phyloP scores from a whole-genome alignment of 2,888 invertebrate species.

The Opisthograptis luteolata region DNA sequence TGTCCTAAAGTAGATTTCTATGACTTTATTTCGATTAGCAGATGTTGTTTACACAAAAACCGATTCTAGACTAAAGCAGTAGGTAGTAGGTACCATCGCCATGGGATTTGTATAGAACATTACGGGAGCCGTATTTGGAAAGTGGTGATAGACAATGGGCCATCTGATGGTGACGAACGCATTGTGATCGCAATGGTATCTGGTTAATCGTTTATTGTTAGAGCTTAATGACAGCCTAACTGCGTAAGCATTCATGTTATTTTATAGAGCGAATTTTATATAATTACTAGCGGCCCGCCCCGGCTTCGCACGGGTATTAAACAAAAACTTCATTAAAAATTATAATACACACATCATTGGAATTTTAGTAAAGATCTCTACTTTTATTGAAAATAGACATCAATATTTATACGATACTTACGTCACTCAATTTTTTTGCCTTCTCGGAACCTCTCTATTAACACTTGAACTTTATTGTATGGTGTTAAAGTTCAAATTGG shows the following conservation, averaged over 20 bases:
- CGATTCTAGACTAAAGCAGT: slow-evolving; percentile 11
- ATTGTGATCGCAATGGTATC: slow-evolving; percentile 1
- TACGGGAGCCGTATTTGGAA: slow-evolving; percentile 23
- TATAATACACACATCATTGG: too few species aligned
- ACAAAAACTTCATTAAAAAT: too few species aligned
- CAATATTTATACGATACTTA: too few species aligned
- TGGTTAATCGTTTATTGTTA: slow-evolving; percentile 9
- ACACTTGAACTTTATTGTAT: too few species aligned
- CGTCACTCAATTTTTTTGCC: too few species aligned
- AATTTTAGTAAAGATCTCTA: too few species aligned
- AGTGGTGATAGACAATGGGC: slow-evolving; percentile 23
- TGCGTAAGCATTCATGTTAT: neutral
- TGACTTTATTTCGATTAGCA: neutral
- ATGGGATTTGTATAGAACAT: slow-evolving; percentile 28
- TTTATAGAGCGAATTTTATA: neutral
- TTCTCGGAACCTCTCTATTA: too few species aligned
- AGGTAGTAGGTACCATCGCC: neutral
- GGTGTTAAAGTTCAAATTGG: too few species aligned
- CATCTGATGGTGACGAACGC: slow-evolving; percentile 4
- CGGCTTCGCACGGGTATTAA: too few species aligned
- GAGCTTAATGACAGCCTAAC: neutral
- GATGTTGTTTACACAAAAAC: slow-evolving; percentile 7
- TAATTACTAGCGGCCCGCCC: too few species aligned
- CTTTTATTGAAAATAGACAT: too few species aligned
- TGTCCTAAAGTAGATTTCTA: too few species aligned